A percentile compares a stretch with the other conserved stretches of the same genome.
Conservation (phyloP, 2,113 vertebrate species). For the Dasypus novemcinctus region DNA sequence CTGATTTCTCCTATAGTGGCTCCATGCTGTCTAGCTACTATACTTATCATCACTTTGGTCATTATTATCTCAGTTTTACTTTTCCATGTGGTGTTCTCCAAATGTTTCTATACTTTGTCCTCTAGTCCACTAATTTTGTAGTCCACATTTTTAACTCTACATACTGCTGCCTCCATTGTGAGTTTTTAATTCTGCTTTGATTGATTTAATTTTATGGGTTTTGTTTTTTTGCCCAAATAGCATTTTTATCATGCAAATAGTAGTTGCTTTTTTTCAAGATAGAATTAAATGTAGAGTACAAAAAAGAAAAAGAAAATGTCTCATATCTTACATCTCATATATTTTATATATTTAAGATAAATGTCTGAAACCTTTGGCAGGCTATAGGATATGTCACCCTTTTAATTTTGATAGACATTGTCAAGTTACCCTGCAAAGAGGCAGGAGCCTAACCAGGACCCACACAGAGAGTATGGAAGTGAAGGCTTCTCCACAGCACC, state of each 20-base stretch:
- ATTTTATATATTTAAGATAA: neutral
- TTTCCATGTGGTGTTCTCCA: neutral
- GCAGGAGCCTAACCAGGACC: neutral
- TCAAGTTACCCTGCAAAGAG: neutral
- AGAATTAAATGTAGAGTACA: neutral
- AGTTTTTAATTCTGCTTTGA: neutral
- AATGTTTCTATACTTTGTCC: neutral
- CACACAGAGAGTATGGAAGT: neutral
- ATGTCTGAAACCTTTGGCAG: neutral
- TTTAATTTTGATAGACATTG: neutral
- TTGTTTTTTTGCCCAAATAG: neutral
- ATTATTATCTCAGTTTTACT: neutral
- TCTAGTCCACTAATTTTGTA: neutral
- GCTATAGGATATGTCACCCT: neutral
- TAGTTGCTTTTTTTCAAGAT: neutral
- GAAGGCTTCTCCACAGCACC: too few species aligned
- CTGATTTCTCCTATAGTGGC: neutral
- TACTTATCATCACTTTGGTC: neutral
- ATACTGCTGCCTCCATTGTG: neutral
- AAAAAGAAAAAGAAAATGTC: neutral
- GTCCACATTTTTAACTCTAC: neutral
- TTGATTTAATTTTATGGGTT: neutral
- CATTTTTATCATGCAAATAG: neutral
- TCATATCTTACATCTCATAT: neutral
- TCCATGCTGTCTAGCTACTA: neutral